Evolutionary conservation across 1,140 invertebrate genomes (phyloP), one percentile per base, ranked within the genome.

Genomic region (Drosophila watanabei): DNA sequence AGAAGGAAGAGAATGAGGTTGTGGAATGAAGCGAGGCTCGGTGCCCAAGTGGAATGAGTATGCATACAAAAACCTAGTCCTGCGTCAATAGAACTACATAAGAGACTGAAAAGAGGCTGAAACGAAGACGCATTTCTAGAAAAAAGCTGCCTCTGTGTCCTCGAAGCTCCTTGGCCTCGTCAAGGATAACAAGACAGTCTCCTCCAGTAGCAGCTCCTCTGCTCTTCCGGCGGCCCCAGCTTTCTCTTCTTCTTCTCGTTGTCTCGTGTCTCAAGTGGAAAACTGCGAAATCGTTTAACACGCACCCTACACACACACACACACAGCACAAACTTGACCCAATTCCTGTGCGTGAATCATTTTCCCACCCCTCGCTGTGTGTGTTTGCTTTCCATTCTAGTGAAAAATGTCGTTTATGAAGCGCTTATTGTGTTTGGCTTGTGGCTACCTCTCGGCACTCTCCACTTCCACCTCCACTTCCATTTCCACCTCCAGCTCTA

Each of bases 391-490:
- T 76, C 48, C 73, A 66, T 86, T 91, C 78, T 79, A 46, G 66
- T 90, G 86, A 80, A 90, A 90, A 90, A 90, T 90, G 86, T 88
- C 86, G 86, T 82, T 91, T 90, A 90, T 90, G 86, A 90, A 86
- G 79, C 86, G 86, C 82, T 90, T 90, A 90, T 90, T 90, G 86
- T 90, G 86, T 90, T 90, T 90, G 86, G 79, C 79, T 90, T 89
- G 85, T 71, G 80, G 84, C 82, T 65, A 57, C 79, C 78, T 52
- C 49, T 41, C 52, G 49, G 10, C 6, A 11, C 16, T 18, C 45
- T 37, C 37, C 54, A n/a, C 16, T 6, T 41, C 33, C 41, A 28
- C 24, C 8, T 13, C 43, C 30, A 11, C 43, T 10, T 10, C 46
- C 30, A 11, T 18, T 10, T 10, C 46, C 32, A 14, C n/a, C 16